A percentile compares a stretch with the other conserved stretches of the same genome.
Evolutionary conservation across 1,140 invertebrate species (phyloP).

Genomic region (Temnothorax longispinosus): DNA sequence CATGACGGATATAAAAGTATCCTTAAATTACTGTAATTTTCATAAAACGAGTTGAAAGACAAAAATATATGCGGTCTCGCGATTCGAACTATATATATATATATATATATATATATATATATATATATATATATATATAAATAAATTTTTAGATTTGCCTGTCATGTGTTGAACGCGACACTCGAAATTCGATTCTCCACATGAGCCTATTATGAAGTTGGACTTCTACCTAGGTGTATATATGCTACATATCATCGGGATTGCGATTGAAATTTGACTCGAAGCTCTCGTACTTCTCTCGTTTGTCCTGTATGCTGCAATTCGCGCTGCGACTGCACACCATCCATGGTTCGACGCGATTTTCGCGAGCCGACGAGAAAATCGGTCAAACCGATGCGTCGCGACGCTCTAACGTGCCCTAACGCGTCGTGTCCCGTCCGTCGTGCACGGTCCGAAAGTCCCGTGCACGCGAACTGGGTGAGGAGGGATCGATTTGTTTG

Average conservation of each 20-base stretch:
- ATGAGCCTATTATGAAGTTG: not conserved
- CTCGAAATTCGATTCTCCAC: not conserved
- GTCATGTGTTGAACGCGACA: not conserved
- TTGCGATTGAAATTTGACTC: not conserved
- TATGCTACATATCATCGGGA: not conserved
- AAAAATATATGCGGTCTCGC: not conserved
- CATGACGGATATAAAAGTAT: not conserved
- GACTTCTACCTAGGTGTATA: not conserved
- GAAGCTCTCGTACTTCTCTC: not conserved
- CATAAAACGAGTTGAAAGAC: not conserved
- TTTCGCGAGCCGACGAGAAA: slow-evolving; percentile 24
- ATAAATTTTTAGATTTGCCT: not conserved
- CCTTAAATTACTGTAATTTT: not conserved
- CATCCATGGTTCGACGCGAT: not conserved
- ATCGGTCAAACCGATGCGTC: slow-evolving; percentile 31
- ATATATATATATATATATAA: not conserved
- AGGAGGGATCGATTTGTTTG: slow-evolving; percentile 71
- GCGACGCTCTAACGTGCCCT: not conserved
- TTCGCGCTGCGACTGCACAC: not conserved
- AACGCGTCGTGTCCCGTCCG: not conserved
- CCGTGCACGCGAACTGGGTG: slow-evolving; percentile 33
- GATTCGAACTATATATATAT: not conserved
- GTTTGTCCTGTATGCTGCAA: not conserved
- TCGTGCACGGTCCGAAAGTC: not conserved
- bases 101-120: not conserved